These are phyloP conservation scores for Syritta pipiens DNA, from an alignment of 2,888 invertebrate species.

Conservation along the genomic window DNA sequence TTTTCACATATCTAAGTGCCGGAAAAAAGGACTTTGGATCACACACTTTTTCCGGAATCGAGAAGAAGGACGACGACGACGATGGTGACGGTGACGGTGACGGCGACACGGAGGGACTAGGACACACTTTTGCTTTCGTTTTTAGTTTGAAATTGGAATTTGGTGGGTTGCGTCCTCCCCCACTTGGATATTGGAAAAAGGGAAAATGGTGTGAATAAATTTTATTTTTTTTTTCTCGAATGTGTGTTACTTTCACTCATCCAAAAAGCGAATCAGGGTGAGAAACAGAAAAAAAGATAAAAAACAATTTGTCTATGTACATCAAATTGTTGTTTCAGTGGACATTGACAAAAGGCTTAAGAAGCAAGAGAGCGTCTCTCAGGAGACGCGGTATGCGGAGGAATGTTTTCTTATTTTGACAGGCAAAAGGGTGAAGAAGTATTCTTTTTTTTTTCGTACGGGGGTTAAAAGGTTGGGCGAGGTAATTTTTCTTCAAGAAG, in stretches of 20 bases:
- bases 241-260: conserved; percentile 38
- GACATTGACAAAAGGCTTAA: conserved; percentile 61
- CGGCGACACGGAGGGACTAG: conserved; percentile 10
- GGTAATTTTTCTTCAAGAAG: no score
- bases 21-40: conserved; percentile 66
- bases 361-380: conserved; percentile 5
- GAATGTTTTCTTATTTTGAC: background rate
- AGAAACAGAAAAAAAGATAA: background rate
- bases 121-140: conserved; percentile 36
- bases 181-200: conserved; percentile 15
- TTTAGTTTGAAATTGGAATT: conserved; percentile 63
- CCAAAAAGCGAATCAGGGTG: conserved; percentile 16
- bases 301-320: conserved; percentile 56
- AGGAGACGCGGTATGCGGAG: conserved; percentile 6
- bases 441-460: no score
- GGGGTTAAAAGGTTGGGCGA: no score
- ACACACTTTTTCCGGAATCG: conserved; percentile 35
- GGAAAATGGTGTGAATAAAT: conserved; percentile 58
- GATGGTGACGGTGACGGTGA: no score
- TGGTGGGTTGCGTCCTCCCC: background rate
- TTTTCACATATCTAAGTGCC: conserved; percentile 67
- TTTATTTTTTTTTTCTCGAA: conserved; percentile 40
- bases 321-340: conserved; percentile 47
- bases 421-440: background rate
- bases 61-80: background rate